Percentiles rank a stretch among this genome's conserved stretches.
Conservation (phyloP, 2,888 invertebrate species). For the Tetanocera ferruginea region DNA sequence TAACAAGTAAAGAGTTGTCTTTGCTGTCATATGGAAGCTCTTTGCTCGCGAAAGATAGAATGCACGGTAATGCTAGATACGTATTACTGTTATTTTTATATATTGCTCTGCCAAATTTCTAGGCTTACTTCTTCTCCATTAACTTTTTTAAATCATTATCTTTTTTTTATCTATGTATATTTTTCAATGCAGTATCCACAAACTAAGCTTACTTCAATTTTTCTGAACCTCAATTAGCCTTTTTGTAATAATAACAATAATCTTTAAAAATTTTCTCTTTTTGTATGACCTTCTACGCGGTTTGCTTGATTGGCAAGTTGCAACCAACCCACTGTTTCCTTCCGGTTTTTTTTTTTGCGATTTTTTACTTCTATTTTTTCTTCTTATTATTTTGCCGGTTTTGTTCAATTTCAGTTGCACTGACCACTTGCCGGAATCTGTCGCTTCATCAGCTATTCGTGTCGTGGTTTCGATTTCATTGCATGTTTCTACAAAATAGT, state of each 20-base stretch:
- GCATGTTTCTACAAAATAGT: constrained; percentile 3
- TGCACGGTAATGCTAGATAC: too few relatives aligned
- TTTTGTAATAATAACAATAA: too few relatives aligned
- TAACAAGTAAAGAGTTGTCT: too few relatives aligned
- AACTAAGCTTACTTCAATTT: background rate
- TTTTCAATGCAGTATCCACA: background rate
- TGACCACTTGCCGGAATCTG: background rate
- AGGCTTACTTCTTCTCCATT: background rate
- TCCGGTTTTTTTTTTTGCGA: constrained; percentile 7
- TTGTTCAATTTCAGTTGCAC: too few relatives aligned
- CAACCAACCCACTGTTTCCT: constrained; percentile 12
- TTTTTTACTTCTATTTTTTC: background rate
- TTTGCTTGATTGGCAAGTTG: background rate
- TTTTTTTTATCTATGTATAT: background rate
- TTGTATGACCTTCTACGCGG: too few relatives aligned
- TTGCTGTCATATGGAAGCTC: too few relatives aligned
- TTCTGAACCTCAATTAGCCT: background rate
- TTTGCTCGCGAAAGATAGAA: too few relatives aligned
- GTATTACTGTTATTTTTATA: too few relatives aligned
- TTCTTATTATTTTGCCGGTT: too few relatives aligned
- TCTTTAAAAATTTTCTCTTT: too few relatives aligned
- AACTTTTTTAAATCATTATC: background rate
- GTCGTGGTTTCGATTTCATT: constrained; percentile 28
- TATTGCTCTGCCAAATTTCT: too few relatives aligned
- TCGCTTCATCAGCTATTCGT: constrained; percentile 19